Conservation (phyloP, 2,797 vertebrate species). For the Bucorvus abyssinicus region DNA sequence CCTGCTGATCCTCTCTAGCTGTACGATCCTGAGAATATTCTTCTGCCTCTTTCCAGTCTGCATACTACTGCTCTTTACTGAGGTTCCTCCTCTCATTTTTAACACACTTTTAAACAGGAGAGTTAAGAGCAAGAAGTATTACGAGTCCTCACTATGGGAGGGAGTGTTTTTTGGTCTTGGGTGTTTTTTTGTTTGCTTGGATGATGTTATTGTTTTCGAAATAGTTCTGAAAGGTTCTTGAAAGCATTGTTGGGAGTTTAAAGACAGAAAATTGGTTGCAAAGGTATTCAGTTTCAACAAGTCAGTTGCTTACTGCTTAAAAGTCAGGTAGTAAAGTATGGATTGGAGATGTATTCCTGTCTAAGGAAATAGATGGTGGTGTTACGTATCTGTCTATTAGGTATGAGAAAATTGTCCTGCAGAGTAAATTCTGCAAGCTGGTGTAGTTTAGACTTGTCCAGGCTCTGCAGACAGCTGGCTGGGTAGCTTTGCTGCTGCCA, state of each 20-base stretch:
- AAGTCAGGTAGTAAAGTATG: not conserved
- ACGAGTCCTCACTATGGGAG: not conserved
- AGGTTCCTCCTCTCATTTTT: not conserved
- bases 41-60: not conserved
- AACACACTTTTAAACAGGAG: not conserved
- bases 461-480: not conserved
- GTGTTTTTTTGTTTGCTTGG: not conserved
- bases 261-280: not conserved
- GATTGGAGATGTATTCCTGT: not conserved
- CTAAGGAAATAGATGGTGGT: not conserved
- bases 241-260: not conserved
- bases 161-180: not conserved
- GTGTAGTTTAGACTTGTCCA: not conserved
- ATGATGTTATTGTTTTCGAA: not conserved
- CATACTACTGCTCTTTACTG: not conserved
- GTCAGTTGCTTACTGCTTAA: not conserved
- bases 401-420: not conserved
- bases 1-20: not conserved
- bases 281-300: not conserved
- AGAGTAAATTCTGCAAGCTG: not conserved
- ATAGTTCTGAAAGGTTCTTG: not conserved
- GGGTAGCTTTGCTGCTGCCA: not conserved
- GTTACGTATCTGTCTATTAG: not conserved
- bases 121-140: not conserved
- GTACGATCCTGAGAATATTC: not conserved